Conservation (phyloP, 2,888 invertebrate genomes). For the Diarsia mendica region DNA sequence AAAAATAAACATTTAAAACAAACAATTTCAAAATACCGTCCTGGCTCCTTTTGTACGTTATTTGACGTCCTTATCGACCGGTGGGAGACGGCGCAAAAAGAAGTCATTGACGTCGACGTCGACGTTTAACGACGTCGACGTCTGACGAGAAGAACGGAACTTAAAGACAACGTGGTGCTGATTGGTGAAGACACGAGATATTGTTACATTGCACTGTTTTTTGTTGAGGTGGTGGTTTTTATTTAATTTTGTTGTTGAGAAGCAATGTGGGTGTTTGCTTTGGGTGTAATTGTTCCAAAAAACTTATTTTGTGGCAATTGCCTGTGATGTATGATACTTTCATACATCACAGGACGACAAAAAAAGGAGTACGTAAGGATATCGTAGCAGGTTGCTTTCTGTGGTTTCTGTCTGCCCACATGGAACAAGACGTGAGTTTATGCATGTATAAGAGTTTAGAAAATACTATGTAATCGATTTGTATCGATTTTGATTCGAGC, state of each 20-base stretch:
- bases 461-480: background rate
- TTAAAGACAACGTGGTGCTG: slow-evolving; percentile 59
- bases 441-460: too few relatives aligned
- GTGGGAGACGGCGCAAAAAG: slow-evolving; percentile 65
- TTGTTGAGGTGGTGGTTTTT: background rate
- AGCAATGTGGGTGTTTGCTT: background rate
- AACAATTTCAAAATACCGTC: slow-evolving; percentile 55
- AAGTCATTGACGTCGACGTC: slow-evolving; percentile 40
- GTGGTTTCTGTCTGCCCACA: too few relatives aligned
- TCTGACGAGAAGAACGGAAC: slow-evolving; percentile 68
- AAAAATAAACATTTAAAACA: slow-evolving; percentile 64
- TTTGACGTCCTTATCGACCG: slow-evolving; percentile 74
- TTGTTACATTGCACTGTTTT: slow-evolving; percentile 37
- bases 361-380: too few relatives aligned
- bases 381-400: too few relatives aligned
- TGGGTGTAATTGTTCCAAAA: background rate
- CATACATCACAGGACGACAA: too few relatives aligned
- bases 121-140: slow-evolving; percentile 60
- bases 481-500: background rate
- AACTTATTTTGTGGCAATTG: background rate
- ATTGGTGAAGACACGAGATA: slow-evolving; percentile 53
- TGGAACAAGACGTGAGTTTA: too few relatives aligned
- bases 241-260: slow-evolving; percentile 3
- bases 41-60: slow-evolving; percentile 55
- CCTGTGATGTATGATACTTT: too few relatives aligned